These are phyloP conservation scores for Drosophila nigritarsus DNA, from an alignment of 2,888 invertebrate genomes.

Conservation along the genomic window DNA sequence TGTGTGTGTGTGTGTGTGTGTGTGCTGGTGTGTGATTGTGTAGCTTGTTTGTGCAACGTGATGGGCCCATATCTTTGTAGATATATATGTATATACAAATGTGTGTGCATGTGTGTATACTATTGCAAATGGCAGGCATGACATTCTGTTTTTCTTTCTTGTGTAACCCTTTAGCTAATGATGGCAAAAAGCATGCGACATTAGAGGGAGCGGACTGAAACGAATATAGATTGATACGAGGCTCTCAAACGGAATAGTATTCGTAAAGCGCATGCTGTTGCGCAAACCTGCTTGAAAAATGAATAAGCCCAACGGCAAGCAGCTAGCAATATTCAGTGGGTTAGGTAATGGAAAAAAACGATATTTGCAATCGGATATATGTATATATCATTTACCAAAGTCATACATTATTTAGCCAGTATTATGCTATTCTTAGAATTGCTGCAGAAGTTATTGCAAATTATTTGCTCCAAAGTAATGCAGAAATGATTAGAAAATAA, in stretches of 20 bases:
- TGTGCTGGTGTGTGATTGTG: background rate
- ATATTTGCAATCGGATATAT: background rate
- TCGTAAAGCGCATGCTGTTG: slow-evolving; percentile 13
- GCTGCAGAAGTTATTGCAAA: background rate
- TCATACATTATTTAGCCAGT: background rate
- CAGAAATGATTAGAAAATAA: background rate
- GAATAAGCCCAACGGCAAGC: background rate
- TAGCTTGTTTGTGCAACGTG: slow-evolving; percentile 30
- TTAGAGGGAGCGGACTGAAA: slow-evolving; percentile 20
- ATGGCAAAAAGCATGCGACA: slow-evolving; percentile 66
- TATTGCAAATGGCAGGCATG: slow-evolving; percentile 73
- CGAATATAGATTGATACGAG: slow-evolving; percentile 46
- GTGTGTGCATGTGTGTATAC: slow-evolving; percentile 23
- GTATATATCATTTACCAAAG: background rate
- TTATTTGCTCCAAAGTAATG: background rate
- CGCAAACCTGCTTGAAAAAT: slow-evolving; percentile 4
- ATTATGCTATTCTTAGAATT: background rate
- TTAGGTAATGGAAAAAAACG: slow-evolving; percentile 1
- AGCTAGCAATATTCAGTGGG: background rate
- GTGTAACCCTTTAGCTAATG: slow-evolving; percentile 77
- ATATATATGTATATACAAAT: slow-evolving; percentile 15
- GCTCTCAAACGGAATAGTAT: slow-evolving; percentile 6
- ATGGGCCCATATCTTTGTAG: slow-evolving; percentile 24
- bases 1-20: background rate
- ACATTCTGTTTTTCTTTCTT: slow-evolving; percentile 72